Evolutionary conservation across 2,113 vertebrate species (phyloP), one percentile per base, ranked within the genome.

Genomic region (Micronycteris hirsuta): DNA sequence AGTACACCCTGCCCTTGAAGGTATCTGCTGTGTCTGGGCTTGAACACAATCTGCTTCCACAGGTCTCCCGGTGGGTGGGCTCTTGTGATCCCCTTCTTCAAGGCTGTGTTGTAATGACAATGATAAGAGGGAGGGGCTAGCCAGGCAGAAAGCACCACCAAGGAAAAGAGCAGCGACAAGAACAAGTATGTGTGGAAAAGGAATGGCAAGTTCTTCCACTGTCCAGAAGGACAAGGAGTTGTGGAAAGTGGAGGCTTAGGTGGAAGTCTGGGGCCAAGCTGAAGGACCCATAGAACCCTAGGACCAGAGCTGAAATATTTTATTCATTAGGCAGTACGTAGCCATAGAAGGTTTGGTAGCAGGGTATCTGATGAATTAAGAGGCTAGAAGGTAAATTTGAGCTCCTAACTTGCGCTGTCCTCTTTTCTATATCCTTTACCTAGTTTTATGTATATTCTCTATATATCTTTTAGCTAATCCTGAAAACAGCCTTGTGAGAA

Each of bases 301-400:
- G 58, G 43, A 68, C 28, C 56, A 52, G 68, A 91, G 45, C 5
- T 76, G 31, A 83, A 63, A 33, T 47, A 31, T 71, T 91, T 93
- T 89, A 47, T 70, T 95, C 70, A 73, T 31, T 43, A 41, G 77
- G 22, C 49, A 87, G 41, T 0, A 88, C 54, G 38, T 52, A 88
- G 41, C 28, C 74, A 67, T 36, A 88, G 82, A 68, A 31, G 26
- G 5, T 86, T 95, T 76, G 67, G 7, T 43, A 93, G 52, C 41
- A 89, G 67, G 7, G 8, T 56, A 38, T 54, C 19, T 43, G 78
- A 83, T 67, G 87, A 81, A 67, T 74, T 36, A 70, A 33, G 70
- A 93, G 33, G 31, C 58, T 26, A 4, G 36, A 58, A 31, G 67
- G 7, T 78, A 68, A 54, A 70, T 36, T 28, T 56, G 36, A 81